Percentiles rank a stretch among this genome's conserved stretches.
Conservation (phyloP, 2,888 invertebrate genomes). For the Cryptophagus acutangulus region DNA sequence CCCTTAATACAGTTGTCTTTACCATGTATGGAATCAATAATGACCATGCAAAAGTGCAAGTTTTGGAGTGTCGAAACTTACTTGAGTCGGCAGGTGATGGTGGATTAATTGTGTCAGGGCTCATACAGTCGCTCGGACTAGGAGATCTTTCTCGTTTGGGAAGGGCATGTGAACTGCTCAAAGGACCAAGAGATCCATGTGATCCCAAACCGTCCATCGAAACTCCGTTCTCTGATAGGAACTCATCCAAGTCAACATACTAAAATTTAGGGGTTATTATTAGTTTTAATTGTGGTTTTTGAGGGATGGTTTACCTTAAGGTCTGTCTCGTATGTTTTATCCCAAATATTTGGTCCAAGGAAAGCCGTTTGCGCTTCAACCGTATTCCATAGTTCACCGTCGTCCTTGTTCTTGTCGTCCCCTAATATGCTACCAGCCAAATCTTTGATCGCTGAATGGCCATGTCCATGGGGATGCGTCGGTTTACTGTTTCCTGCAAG, state of each 20-base stretch:
- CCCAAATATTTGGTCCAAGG: constrained; percentile 94
- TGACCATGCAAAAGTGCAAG: not conserved
- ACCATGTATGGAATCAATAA: not conserved
- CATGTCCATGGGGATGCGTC: constrained; percentile 46
- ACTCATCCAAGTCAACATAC: constrained; percentile 97
- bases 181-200: constrained; percentile 48
- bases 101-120: constrained; percentile 84
- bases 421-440: constrained; percentile 50
- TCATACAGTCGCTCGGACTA: constrained; percentile 83
- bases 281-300: constrained; percentile 1
- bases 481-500: constrained; percentile 49
- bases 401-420: constrained; percentile 72
- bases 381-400: constrained; percentile 77
- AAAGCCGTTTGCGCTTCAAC: constrained; percentile 93
- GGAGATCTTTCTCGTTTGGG: constrained; percentile 84
- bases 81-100: constrained; percentile 87
- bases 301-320: constrained; percentile 77
- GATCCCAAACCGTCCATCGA: constrained; percentile 68
- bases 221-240: constrained; percentile 91
- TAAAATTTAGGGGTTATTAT: constrained; percentile 48
- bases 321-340: constrained; percentile 92
- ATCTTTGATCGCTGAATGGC: constrained; percentile 48
- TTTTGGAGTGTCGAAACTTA: constrained; percentile 51
- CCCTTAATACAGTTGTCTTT: too few relatives aligned
- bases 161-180: constrained; percentile 61